phyloP scores from a whole-genome alignment of 2,888 invertebrate genomes.

The Tanypteryx hageni region DNA sequence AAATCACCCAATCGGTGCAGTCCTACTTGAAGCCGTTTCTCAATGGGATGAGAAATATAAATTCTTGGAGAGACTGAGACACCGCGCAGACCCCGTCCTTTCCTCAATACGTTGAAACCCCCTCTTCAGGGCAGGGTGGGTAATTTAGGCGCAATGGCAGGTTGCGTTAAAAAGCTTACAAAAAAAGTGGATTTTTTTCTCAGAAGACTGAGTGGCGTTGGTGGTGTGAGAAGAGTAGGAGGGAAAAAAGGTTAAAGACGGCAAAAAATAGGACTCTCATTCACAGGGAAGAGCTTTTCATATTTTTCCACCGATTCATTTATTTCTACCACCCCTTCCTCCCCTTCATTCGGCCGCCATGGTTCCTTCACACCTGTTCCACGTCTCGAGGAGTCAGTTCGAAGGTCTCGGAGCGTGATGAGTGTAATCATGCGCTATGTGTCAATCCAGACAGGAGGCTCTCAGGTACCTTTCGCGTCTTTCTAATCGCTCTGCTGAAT shows the following conservation, averaged over 20 bases:
- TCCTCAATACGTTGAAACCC: neutral
- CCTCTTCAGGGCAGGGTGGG: slow-evolving; percentile 38
- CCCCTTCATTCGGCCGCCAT: too few relatives aligned
- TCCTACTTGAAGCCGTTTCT: too few relatives aligned
- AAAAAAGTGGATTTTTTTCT: slow-evolving; percentile 23
- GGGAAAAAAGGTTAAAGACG: slow-evolving; percentile 31
- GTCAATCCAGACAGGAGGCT: slow-evolving; percentile 27
- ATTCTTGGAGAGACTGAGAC: neutral
- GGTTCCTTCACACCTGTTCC: neutral
- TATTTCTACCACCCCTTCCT: neutral
- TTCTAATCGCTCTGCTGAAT: neutral
- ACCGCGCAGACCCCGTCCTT: neutral
- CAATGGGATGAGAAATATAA: too few relatives aligned
- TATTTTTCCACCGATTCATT: slow-evolving; percentile 60
- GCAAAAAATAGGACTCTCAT: slow-evolving; percentile 50
- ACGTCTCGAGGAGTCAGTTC: neutral
- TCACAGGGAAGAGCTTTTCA: slow-evolving; percentile 49
- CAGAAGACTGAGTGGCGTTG: slow-evolving; percentile 20
- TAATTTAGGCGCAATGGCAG: slow-evolving; percentile 60
- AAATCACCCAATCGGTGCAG: too few relatives aligned
- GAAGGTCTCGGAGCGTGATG: neutral
- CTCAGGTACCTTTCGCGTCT: neutral
- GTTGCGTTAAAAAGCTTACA: slow-evolving; percentile 51
- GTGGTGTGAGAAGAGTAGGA: slow-evolving; percentile 16
- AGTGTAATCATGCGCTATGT: slow-evolving; percentile 58